phyloP scores from a whole-genome alignment of 2,888 invertebrate genomes.

The Villa cingulata region DNA sequence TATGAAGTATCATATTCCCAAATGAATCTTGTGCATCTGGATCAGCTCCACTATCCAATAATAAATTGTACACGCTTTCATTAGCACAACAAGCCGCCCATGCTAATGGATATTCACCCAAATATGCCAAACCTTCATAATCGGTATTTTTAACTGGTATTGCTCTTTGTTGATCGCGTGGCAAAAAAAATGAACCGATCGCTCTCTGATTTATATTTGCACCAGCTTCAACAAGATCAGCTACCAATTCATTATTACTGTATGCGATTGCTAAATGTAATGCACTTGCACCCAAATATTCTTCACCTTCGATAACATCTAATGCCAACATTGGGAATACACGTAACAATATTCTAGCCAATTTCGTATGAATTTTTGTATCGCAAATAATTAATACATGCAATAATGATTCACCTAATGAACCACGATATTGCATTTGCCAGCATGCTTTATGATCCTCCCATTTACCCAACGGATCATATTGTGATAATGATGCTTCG shows the following conservation, averaged over 20 bases:
- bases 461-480: constrained; percentile 82
- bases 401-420: constrained; percentile 84
- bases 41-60: constrained; percentile 83
- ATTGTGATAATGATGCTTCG: constrained; percentile 68
- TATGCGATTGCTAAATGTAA: constrained; percentile 94
- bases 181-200: constrained; percentile 90
- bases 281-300: constrained; percentile 89
- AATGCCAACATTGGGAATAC: constrained; percentile 81
- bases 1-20: constrained; percentile 98
- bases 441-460: constrained; percentile 88
- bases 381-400: constrained; percentile 93
- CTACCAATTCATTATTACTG: constrained; percentile 88
- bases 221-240: constrained; percentile 82
- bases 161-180: constrained; percentile 79
- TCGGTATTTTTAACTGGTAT: constrained; percentile 71
- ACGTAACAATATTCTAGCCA: constrained; percentile 79
- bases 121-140: constrained; percentile 92
- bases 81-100: constrained; percentile 98
- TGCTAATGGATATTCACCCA: constrained; percentile 92
- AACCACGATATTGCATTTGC: constrained; percentile 94
- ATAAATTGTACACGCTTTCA: constrained; percentile 90
- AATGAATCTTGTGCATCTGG: constrained; percentile 93
- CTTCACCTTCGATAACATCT: constrained; percentile 94
- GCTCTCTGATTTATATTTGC: constrained; percentile 88
- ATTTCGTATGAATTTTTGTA: constrained; percentile 53